Evolutionary conservation across 2,888 invertebrate species (phyloP).

Genomic region (Antheraea yamamai): DNA sequence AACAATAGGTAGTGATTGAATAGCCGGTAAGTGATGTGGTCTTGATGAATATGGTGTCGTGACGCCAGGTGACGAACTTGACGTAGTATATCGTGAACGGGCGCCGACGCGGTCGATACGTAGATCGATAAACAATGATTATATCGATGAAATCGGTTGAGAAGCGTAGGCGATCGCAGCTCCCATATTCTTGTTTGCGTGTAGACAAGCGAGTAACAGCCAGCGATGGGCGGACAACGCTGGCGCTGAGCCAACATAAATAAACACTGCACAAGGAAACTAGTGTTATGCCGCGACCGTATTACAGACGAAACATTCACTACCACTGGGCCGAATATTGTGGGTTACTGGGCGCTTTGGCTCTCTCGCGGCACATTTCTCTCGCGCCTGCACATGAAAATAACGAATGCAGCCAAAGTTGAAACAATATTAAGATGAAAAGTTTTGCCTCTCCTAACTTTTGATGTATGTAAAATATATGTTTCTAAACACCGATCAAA

Average conservation of each 20-base stretch:
- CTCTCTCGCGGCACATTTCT: conserved; percentile 36
- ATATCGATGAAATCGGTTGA: conserved; percentile 59
- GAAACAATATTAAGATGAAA: conserved; percentile 29
- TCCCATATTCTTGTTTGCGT: conserved; percentile 65
- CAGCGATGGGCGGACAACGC: conserved; percentile 73
- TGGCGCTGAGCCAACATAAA: conserved; percentile 77
- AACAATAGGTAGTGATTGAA: conserved; percentile 63
- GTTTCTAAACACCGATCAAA: background rate
- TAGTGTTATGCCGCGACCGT: conserved; percentile 82
- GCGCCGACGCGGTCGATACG: conserved; percentile 62
- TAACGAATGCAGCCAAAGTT: conserved; percentile 11
- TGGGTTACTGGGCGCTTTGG: conserved; percentile 76
- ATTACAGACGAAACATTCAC: conserved; percentile 81
- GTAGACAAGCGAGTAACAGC: conserved; percentile 61
- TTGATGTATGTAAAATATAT: background rate
- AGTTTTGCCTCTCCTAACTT: background rate
- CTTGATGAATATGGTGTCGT: conserved; percentile 53
- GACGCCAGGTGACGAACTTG: conserved; percentile 69
- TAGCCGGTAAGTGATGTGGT: conserved; percentile 48
- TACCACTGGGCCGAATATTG: conserved; percentile 78
- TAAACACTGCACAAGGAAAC: conserved; percentile 82
- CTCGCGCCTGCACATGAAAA: conserved; percentile 16
- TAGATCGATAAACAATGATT: conserved; percentile 55
- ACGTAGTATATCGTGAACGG: conserved; percentile 56
- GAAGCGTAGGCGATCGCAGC: conserved; percentile 63